Conservation (phyloP, 92 coral and sea anemone species). For the Muricea muricata region DNA sequence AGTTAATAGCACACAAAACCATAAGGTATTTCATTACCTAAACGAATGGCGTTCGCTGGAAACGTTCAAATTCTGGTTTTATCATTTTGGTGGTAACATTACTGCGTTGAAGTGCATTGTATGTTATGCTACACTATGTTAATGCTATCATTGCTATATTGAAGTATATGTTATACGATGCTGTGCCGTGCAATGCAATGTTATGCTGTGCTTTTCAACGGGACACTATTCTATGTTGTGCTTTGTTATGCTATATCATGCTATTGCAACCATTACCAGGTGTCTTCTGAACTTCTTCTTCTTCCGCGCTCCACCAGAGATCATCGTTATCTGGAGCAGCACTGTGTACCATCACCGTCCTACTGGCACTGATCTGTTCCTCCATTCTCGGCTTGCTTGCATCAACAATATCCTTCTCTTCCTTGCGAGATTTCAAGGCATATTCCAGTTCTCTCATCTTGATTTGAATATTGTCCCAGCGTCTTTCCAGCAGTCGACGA, state of each 20-base stretch:
- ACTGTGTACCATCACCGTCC: conserved; percentile 7
- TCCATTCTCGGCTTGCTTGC: not conserved
- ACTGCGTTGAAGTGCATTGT: too few species aligned
- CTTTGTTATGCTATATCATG: not conserved
- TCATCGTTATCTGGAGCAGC: conserved; percentile 24
- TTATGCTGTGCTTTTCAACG: not conserved
- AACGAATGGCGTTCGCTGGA: too few species aligned
- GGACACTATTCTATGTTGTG: not conserved
- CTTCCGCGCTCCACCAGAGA: conserved; percentile 38
- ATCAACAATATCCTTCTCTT: conserved; percentile 22
- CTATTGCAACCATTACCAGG: not conserved
- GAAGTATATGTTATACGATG: not conserved
- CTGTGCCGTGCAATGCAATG: not conserved
- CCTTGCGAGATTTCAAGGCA: conserved; percentile 32
- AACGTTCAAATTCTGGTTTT: too few species aligned
- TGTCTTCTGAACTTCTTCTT: conserved; percentile 26
- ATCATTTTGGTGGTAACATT: too few species aligned
- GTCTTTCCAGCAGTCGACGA: conserved; percentile 80
- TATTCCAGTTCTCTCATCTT: conserved; percentile 69
- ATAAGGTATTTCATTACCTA: too few species aligned
- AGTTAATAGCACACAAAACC: too few species aligned
- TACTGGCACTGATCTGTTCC: conserved; percentile 2
- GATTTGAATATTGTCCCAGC: conserved; percentile 93
- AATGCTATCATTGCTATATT: not conserved
- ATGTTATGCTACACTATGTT: not conserved